Base-by-base conservation (phyloP, 2,113 vertebrate genomes). In the Lutjanus erythropterus region DNA sequence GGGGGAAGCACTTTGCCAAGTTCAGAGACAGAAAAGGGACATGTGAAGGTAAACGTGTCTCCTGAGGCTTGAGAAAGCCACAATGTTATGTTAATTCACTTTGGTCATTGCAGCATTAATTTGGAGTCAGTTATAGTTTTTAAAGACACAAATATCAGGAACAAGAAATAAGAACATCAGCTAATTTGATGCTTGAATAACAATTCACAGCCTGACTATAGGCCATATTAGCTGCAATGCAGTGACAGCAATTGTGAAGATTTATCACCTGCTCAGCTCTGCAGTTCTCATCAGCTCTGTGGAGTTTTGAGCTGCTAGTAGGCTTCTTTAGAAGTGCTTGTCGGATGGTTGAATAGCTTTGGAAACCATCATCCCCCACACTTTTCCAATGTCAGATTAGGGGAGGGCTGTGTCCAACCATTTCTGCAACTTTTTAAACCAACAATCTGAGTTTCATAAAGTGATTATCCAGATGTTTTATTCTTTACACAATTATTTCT, bases 1-100 rank as follows among this genome's bases (percentile, higher is more conserved):
- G 44, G 44, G 42, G 62, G 50, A 59, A 66, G 60, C 52, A 50
- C 56, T n/a, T 75, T 56, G 42, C 68, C 74, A 73, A 50, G 74
- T 75, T 64, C 75, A 75, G 41, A 70, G 59, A 71, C 59, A 42
- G 47, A 25, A 58, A 37, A n/a, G 9, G n/a, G 21, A 71, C 46
- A 33, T 73, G 25, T 79, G 55, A 60, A 37, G 53, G 71, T 69
- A 66, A 80, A 75, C 2, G 9, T 44, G 35, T 50, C 10, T 61
- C 11, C 21, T 53, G 33, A 16, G 27, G 33, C 35, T 47, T 18
- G 1, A 42, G 47, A 65, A 50, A 52, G 5, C 23, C 23, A 14
- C 31, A 58, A 27, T 31, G 19, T 39, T 27, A 23, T n/a, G 27
- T 8, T 31, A 18, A 7, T 25, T 53, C 31, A 58, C 55, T 44